Base-by-base conservation (phyloP, 2,888 invertebrate species). In the Petrophora chlorosata region DNA sequence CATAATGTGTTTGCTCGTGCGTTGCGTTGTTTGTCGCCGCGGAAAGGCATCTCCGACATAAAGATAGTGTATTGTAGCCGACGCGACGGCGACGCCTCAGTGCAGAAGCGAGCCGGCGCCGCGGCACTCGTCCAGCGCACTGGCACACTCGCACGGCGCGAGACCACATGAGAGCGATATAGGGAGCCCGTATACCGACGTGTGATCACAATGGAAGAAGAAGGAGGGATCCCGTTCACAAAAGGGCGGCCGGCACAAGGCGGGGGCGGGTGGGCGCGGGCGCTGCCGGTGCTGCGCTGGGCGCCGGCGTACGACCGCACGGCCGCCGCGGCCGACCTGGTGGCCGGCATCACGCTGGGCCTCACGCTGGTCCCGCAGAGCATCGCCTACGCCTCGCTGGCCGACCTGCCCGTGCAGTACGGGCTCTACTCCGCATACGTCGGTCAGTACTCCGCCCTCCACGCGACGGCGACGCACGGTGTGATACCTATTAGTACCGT, bases 291-390 rank as follows among this genome's bases (percentile, higher is more conserved):
- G 54, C 67, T 93, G 61, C 78, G 85, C 64, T 95, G 95, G 96
- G 86, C 95, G 53, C 92, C 92, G 13, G 82, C 80, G 41, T 97
- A 97, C 82, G 92, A 92, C 43, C 92, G 93, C 60, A 87, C 92
- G 54, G 91, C 93, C 56, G 93, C 95, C 0, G 79, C 95, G 43
- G 94, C 95, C 2, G 98, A 98, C 89, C 70, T 95, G 40, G 95
- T 98, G 61, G 97, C 98, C 8, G 98, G 98, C 23, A 75, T 97
- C 34, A 97, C 98, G 1, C 92, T 98, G 5, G 98, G 97, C 0
- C 88, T 98, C 40, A 98, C 97, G 3, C 94, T 98, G 74, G 97
- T 98, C 66, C 98, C 98, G 3, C 98, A 98, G 85, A 96, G 97
- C 65, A 95, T 98, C 65, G 98, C 98, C 8, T 97, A 98, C 80